phyloP scores from a whole-genome alignment of 2,113 vertebrate species.

The Pelodiscus sinensis region DNA sequence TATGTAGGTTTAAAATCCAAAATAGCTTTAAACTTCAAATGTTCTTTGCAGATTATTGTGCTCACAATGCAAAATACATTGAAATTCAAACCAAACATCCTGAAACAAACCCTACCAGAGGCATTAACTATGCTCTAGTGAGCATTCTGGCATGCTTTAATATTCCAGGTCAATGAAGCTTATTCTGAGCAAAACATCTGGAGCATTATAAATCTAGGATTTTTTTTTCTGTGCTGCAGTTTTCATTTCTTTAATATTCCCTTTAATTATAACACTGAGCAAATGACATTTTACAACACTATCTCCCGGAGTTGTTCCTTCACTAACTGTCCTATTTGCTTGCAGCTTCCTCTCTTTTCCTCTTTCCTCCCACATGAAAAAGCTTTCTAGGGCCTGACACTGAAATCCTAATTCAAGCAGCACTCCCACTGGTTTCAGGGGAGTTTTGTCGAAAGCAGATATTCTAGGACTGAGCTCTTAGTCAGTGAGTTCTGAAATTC shows the following conservation, averaged over 20 bases:
- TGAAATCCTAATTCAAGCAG: constrained; percentile 4
- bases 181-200: constrained; percentile 71
- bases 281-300: constrained; percentile 19
- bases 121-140: constrained; percentile 60
- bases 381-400: background rate
- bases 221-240: constrained; percentile 44
- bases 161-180: constrained; percentile 70
- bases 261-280: constrained; percentile 43
- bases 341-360: background rate
- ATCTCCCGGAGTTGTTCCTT: background rate
- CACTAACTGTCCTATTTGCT: background rate
- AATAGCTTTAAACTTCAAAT: constrained; percentile 31
- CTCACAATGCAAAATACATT: constrained; percentile 33
- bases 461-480: background rate
- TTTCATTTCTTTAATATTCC: constrained; percentile 45
- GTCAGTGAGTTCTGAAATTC: background rate
- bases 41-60: background rate
- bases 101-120: constrained; percentile 50
- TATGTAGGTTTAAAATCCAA: background rate
- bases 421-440: background rate
- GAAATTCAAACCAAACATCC: constrained; percentile 44
- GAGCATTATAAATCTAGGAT: constrained; percentile 58
- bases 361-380: background rate
- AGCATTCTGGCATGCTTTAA: constrained; percentile 14
- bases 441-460: constrained; percentile 1